phyloP scores from a whole-genome alignment of 2,113 vertebrate genomes.

The Agapornis roseicollis region DNA sequence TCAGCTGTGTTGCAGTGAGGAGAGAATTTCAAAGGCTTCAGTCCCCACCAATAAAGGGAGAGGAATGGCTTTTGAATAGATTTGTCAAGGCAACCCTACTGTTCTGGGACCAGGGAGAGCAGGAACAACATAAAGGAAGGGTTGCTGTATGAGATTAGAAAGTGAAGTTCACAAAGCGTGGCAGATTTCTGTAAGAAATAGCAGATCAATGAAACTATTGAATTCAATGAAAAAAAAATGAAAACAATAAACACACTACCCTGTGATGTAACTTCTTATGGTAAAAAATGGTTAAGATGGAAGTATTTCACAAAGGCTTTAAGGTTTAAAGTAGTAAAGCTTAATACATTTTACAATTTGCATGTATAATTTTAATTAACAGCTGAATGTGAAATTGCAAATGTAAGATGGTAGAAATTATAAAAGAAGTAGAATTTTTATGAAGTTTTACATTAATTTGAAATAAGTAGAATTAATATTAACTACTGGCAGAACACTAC shows the following conservation, averaged over 20 bases:
- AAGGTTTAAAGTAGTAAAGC: conserved; percentile 53
- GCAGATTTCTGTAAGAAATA: conserved; percentile 86
- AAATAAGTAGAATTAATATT: conserved; percentile 83
- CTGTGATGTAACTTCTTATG: conserved; percentile 72
- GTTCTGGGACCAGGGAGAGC: conserved; percentile 89
- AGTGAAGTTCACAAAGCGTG: conserved; percentile 86
- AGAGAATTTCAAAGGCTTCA: conserved; percentile 87
- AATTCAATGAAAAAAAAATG: conserved; percentile 74
- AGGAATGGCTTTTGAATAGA: conserved; percentile 92
- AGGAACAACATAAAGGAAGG: conserved; percentile 88
- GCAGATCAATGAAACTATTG: conserved; percentile 86
- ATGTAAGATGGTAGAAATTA: conserved; percentile 65
- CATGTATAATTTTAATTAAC: conserved; percentile 78
- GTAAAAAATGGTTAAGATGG: conserved; percentile 66
- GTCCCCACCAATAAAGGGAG: conserved; percentile 87
- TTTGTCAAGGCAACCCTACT: conserved; percentile 96
- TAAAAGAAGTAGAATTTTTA: conserved; percentile 73
- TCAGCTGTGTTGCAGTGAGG: conserved; percentile 93
- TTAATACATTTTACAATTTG: conserved; percentile 60
- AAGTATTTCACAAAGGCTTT: conserved; percentile 68
- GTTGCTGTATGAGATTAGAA: conserved; percentile 92
- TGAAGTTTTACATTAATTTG: conserved; percentile 74
- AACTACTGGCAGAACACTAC: conserved; percentile 76
- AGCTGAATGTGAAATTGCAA: conserved; percentile 71
- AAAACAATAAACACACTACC: conserved; percentile 81